These are phyloP conservation scores for Sturnira hondurensis DNA, from an alignment of 2,113 vertebrate genomes.

Conservation along the genomic window DNA sequence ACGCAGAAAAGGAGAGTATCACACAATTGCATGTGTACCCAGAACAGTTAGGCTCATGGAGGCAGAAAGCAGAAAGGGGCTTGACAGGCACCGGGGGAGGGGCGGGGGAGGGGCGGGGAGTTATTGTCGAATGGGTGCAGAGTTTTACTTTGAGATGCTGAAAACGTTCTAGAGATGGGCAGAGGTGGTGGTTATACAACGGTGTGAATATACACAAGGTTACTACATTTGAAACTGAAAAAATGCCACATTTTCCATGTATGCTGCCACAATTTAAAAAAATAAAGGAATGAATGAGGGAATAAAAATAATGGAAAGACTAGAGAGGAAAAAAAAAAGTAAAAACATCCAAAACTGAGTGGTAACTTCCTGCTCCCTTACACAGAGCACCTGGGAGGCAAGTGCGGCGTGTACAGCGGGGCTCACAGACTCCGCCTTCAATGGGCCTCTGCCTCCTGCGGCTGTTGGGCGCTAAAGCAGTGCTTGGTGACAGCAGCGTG, in stretches of 20 bases:
- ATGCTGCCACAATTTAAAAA: not conserved
- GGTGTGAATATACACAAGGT: not conserved
- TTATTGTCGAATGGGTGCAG: not conserved
- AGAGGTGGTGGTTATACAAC: not conserved
- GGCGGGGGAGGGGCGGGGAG: accelerated
- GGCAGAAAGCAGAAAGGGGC: not conserved
- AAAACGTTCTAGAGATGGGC: not conserved
- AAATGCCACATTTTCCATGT: not conserved
- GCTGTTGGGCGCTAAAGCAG: not conserved
- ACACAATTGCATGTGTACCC: not conserved
- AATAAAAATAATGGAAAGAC: not conserved
- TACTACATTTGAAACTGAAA: not conserved
- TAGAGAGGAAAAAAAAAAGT: not conserved
- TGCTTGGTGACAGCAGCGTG: no score
- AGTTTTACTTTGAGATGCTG: not conserved
- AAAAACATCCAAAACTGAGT: not conserved
- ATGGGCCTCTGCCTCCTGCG: not conserved
- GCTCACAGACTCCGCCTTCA: not conserved
- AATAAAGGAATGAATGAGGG: not conserved
- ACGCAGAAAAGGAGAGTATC: not conserved
- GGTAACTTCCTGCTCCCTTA: not conserved
- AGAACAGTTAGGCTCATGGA: not conserved
- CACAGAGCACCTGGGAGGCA: not conserved
- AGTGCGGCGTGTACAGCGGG: accelerated
- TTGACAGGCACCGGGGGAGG: not conserved